phyloP scores from a whole-genome alignment of 2,888 invertebrate species.

The Thelaira solivaga region DNA sequence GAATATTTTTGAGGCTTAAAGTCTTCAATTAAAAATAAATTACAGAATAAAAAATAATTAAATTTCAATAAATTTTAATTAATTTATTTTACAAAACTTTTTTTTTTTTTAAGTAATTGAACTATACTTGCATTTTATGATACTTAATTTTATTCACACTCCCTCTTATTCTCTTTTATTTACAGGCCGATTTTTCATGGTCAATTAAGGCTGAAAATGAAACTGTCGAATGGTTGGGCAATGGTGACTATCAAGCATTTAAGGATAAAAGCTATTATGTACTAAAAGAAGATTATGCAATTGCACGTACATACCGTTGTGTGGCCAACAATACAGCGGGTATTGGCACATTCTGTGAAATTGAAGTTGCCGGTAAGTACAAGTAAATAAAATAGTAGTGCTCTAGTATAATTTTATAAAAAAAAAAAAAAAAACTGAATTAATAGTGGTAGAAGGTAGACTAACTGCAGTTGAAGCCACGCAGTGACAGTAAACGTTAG shows the following conservation, averaged over 20 bases:
- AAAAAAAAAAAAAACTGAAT: not conserved
- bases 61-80: too few relatives aligned
- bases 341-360: conserved; percentile 81
- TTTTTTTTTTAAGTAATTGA: not conserved
- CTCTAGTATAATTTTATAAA: not conserved
- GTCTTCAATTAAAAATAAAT: too few relatives aligned
- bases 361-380: conserved; percentile 82
- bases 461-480: not conserved
- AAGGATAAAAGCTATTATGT: conserved; percentile 79
- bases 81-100: too few relatives aligned
- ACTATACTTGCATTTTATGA: conserved; percentile 5
- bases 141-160: not conserved
- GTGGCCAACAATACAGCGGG: conserved; percentile 91
- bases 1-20: too few relatives aligned
- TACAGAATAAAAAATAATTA: too few relatives aligned
- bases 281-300: conserved; percentile 80
- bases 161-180: conserved; percentile 38
- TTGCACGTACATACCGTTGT: conserved; percentile 88
- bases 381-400: conserved; percentile 15
- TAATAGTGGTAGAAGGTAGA: conserved; percentile 15
- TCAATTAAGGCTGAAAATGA: conserved; percentile 90
- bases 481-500: conserved; percentile 15
- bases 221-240: conserved; percentile 81
- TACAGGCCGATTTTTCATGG: conserved; percentile 87
- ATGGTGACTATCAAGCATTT: conserved; percentile 68